These are phyloP conservation scores for Monodelphis domestica DNA, from an alignment of 2,797 vertebrate species.

Conservation along the genomic window DNA sequence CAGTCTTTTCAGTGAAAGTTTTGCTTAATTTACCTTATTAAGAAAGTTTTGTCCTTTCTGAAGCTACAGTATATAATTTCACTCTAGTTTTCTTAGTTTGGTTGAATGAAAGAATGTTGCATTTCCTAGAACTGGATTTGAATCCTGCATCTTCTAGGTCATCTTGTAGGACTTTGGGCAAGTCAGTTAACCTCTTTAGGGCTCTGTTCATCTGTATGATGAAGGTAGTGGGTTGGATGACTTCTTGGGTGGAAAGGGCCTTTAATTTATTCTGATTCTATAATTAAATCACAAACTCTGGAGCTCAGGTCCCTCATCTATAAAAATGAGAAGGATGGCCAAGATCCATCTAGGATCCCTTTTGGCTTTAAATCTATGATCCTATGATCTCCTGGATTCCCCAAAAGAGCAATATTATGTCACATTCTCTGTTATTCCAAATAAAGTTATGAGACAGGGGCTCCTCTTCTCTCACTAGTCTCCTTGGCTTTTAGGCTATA, in stretches of 20 bases:
- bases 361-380: not conserved
- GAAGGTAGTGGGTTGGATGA: not conserved
- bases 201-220: not conserved
- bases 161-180: not conserved
- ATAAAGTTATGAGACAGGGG: not conserved
- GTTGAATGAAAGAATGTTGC: not conserved
- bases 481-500: conserved; percentile 20
- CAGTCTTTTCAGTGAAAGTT: not conserved
- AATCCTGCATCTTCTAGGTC: not conserved
- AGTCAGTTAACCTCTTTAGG: not conserved
- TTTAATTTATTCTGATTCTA: not conserved
- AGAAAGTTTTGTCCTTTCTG: not conserved
- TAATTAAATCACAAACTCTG: not conserved
- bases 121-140: not conserved
- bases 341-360: not conserved
- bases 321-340: not conserved
- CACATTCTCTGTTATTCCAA: not conserved
- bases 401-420: not conserved
- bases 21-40: not conserved
- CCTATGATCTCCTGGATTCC: not conserved
- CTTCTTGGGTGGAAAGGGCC: not conserved
- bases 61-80: not conserved
- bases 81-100: not conserved
- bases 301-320: not conserved
- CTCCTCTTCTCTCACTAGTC: conserved; percentile 2